Evolutionary conservation across 2,888 invertebrate species (phyloP).

Genomic region (Drosophila anomalata): DNA sequence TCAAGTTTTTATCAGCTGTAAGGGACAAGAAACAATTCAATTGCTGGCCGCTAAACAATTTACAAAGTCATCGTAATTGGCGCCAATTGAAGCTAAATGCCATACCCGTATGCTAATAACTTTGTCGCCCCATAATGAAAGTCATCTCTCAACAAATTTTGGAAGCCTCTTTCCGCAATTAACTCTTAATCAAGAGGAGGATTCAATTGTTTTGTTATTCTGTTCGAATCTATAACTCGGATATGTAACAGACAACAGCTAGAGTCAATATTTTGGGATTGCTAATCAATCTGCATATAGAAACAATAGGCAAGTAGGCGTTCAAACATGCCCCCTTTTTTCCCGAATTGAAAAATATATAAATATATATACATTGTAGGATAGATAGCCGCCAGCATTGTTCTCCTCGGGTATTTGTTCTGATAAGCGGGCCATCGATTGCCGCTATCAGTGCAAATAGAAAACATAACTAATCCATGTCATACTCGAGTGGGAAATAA

Average conservation of each 20-base stretch:
- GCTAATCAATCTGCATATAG: conserved; percentile 4
- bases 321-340: conserved; percentile 9
- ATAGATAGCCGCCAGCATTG: conserved; percentile 27
- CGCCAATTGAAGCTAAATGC: conserved; percentile 71
- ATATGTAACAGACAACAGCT: neutral
- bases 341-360: neutral
- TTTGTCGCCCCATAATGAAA: conserved; percentile 9
- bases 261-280: neutral
- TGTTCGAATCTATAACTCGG: neutral
- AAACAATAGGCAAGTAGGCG: neutral
- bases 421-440: conserved; percentile 45
- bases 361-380: neutral
- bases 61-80: conserved; percentile 68
- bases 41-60: conserved; percentile 63
- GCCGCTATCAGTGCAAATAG: conserved; percentile 50
- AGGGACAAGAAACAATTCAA: conserved; percentile 42
- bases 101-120: conserved; percentile 44
- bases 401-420: conserved; percentile 17
- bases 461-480: conserved; percentile 60
- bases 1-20: conserved; percentile 63
- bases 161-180: conserved; percentile 14
- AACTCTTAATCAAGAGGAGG: conserved; percentile 8
- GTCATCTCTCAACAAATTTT: conserved; percentile 21
- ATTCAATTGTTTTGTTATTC: conserved; percentile 18
- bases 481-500: conserved; percentile 40